phyloP scores from a whole-genome alignment of 2,888 invertebrate species.

The Campoletis raptor region DNA sequence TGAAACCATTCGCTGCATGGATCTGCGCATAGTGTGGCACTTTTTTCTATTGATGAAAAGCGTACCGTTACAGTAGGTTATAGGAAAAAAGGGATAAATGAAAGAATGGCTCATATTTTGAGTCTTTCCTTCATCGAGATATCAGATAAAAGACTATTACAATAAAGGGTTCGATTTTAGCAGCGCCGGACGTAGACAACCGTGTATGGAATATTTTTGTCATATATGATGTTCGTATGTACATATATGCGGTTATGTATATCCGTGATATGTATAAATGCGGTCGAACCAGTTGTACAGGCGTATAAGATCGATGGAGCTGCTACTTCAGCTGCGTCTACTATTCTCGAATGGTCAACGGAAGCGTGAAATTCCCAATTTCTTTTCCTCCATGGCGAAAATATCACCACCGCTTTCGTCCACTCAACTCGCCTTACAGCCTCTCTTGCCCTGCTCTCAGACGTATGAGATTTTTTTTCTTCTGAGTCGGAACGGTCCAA shows the following conservation, averaged over 20 bases:
- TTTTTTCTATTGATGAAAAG: no score
- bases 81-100: slow-evolving; percentile 19
- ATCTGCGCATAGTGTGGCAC: no score
- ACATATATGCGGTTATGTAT: not conserved
- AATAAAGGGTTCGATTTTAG: slow-evolving; percentile 21
- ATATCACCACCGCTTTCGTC: slow-evolving; percentile 71
- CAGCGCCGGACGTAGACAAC: slow-evolving; percentile 33
- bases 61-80: not conserved
- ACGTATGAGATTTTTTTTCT: slow-evolving; percentile 44
- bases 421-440: slow-evolving; percentile 60
- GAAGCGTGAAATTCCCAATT: slow-evolving; percentile 84
- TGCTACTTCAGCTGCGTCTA: slow-evolving; percentile 50
- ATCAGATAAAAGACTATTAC: slow-evolving; percentile 37
- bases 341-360: slow-evolving; percentile 78
- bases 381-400: slow-evolving; percentile 79
- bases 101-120: slow-evolving; percentile 16
- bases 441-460: slow-evolving; percentile 49
- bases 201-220: not conserved
- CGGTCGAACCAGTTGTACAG: slow-evolving; percentile 49
- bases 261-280: slow-evolving; percentile 31
- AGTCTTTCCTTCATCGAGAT: slow-evolving; percentile 32
- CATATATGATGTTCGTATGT: not conserved
- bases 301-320: slow-evolving; percentile 55
- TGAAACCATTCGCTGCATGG: no score
- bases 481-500: slow-evolving; percentile 22